These are phyloP conservation scores for Orius insidiosus DNA, from an alignment of 1,140 invertebrate genomes.

Conservation along the genomic window DNA sequence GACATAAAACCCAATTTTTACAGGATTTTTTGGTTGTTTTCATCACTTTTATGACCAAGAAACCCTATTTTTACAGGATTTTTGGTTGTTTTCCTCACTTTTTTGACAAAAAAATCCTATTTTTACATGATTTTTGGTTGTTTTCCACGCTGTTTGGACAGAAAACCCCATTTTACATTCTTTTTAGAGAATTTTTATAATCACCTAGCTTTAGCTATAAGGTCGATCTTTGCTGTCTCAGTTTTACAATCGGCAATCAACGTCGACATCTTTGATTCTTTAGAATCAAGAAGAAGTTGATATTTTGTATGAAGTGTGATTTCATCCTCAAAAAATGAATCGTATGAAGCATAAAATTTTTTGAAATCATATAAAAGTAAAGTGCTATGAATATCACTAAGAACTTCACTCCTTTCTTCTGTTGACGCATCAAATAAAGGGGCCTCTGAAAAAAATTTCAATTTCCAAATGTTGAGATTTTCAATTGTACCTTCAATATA, in stretches of 20 bases:
- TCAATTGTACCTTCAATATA: conserved; percentile 43
- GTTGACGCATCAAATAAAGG: conserved; percentile 9
- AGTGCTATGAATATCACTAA: conserved; percentile 23
- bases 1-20: no score
- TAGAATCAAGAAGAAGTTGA: background rate
- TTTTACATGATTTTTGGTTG: no score
- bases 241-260: background rate
- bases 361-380: conserved; percentile 6
- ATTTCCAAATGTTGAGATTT: background rate
- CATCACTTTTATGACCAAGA: no score
- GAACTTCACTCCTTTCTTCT: conserved; percentile 23
- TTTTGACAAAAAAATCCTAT: no score
- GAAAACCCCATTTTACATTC: background rate
- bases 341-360: conserved; percentile 10
- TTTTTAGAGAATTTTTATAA: background rate
- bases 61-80: no score
- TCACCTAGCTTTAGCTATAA: background rate
- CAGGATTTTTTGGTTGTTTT: no score
- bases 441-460: conserved; percentile 17
- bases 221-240: background rate
- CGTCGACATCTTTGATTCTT: background rate
- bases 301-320: conserved; percentile 11
- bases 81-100: no score
- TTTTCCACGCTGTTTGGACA: no score
- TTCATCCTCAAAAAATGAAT: conserved; percentile 19